Conservation (phyloP, 2,797 vertebrate genomes). For the Chloroceryle inda region DNA sequence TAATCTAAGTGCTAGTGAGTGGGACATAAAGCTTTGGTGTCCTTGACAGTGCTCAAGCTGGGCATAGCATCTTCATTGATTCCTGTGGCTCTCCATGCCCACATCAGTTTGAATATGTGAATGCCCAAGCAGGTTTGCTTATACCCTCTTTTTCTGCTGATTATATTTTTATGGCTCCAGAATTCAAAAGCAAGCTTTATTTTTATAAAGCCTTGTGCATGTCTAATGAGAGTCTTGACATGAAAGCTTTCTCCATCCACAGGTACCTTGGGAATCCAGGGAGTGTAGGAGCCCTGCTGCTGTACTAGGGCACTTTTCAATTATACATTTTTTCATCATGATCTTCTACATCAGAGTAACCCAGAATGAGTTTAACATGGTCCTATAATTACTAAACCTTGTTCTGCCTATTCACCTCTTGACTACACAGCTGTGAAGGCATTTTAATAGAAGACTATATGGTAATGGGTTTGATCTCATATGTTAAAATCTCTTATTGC, state of each 20-base stretch:
- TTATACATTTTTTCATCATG: not conserved
- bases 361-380: not conserved
- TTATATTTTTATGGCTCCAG: constrained; percentile 25
- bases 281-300: not conserved
- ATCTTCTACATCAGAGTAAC: constrained; percentile 14
- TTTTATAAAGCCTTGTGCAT: constrained; percentile 19
- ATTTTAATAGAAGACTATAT: not conserved
- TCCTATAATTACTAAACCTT: not conserved
- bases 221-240: not conserved
- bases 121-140: not conserved
- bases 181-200: not conserved
- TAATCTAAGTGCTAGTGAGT: not conserved
- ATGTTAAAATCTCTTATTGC: not conserved
- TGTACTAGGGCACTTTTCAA: not conserved
- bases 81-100: not conserved
- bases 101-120: not conserved
- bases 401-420: not conserved
- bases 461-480: not conserved
- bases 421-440: not conserved
- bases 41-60: not conserved
- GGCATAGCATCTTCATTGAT: not conserved
- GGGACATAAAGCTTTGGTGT: not conserved
- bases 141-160: constrained; percentile 2
- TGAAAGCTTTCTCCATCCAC: constrained; percentile 17
- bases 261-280: not conserved